Conservation (phyloP, 1,140 invertebrate species). For the Drosophila kohkoa region DNA sequence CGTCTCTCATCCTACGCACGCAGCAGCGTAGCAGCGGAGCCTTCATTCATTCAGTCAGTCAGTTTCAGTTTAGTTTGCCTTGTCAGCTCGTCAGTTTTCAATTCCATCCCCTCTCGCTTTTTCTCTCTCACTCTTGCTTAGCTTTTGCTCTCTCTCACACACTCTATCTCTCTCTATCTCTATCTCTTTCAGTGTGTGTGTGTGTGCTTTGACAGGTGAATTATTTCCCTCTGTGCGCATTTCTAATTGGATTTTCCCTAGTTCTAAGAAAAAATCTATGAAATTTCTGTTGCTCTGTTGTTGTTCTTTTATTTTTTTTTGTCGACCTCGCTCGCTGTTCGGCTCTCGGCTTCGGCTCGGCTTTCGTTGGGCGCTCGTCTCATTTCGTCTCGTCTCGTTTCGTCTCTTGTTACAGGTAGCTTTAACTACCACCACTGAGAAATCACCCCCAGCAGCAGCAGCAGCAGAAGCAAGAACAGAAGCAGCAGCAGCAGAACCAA, state of each 20-base stretch:
- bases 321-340: slow-evolving; percentile 23
- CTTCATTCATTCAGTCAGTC: slow-evolving; percentile 76
- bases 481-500: slow-evolving; percentile 6
- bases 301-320: not conserved
- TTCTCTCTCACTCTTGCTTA: slow-evolving; percentile 3
- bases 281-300: slow-evolving; percentile 63
- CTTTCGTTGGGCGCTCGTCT: not conserved
- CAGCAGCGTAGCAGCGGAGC: slow-evolving; percentile 52
- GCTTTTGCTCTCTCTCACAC: slow-evolving; percentile 3
- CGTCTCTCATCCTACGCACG: slow-evolving; percentile 31
- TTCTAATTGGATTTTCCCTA: slow-evolving; percentile 84
- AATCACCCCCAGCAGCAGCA: slow-evolving; percentile 42
- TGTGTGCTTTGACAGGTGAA: slow-evolving; percentile 79
- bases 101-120: slow-evolving; percentile 57
- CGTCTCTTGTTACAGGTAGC: slow-evolving; percentile 29
- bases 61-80: slow-evolving; percentile 70
- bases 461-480: not conserved
- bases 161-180: slow-evolving; percentile 18
- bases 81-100: slow-evolving; percentile 73
- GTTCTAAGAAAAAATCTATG: slow-evolving; percentile 85
- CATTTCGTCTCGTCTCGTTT: slow-evolving; percentile 7
- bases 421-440: slow-evolving; percentile 25
- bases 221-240: slow-evolving; percentile 83
- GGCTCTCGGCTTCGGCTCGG: slow-evolving; percentile 5
- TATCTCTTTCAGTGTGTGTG: slow-evolving; percentile 13